Evolutionary conservation across 1,140 invertebrate genomes (phyloP).

Genomic region (Augochlora pura): DNA sequence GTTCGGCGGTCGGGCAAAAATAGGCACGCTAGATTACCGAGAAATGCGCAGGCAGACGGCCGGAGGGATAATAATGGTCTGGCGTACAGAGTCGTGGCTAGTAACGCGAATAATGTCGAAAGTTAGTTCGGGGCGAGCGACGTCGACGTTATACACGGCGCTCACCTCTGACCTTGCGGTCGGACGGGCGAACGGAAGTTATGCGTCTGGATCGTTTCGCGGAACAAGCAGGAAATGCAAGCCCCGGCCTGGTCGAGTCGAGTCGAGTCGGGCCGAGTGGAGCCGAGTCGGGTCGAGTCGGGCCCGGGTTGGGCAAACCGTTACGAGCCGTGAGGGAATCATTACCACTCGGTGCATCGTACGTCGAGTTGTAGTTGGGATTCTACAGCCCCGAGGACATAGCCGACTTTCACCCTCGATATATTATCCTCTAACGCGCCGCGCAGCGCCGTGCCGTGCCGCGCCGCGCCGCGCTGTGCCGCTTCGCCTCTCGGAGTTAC

Average conservation of each 20-base stretch:
- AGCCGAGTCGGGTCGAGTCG: conserved; percentile 6
- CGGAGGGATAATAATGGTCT: conserved; percentile 53
- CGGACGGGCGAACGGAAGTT: conserved; percentile 61
- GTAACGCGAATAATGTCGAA: conserved; percentile 63
- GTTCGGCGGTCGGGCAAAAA: conserved; percentile 18
- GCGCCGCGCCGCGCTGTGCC: no score
- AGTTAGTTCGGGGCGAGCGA: conserved; percentile 56
- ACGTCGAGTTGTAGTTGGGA: conserved; percentile 24
- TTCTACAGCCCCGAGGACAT: neutral
- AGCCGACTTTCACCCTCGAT: conserved; percentile 9
- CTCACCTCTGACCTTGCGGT: conserved; percentile 59
- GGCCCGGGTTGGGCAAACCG: conserved; percentile 41
- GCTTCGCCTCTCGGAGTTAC: no score
- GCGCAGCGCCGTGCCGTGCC: no score
- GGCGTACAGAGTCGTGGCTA: conserved; percentile 19
- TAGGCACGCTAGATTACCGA: neutral
- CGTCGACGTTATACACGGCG: conserved; percentile 55
- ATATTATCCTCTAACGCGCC: neutral
- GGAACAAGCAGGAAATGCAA: conserved; percentile 57
- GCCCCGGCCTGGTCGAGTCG: neutral
- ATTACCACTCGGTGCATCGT: conserved; percentile 57
- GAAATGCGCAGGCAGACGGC: neutral
- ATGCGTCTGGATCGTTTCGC: conserved; percentile 61
- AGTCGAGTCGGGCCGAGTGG: neutral
- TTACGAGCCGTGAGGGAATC: conserved; percentile 58